phyloP scores from a whole-genome alignment of 2,797 vertebrate genomes.

The Coracias cyanogaster region DNA sequence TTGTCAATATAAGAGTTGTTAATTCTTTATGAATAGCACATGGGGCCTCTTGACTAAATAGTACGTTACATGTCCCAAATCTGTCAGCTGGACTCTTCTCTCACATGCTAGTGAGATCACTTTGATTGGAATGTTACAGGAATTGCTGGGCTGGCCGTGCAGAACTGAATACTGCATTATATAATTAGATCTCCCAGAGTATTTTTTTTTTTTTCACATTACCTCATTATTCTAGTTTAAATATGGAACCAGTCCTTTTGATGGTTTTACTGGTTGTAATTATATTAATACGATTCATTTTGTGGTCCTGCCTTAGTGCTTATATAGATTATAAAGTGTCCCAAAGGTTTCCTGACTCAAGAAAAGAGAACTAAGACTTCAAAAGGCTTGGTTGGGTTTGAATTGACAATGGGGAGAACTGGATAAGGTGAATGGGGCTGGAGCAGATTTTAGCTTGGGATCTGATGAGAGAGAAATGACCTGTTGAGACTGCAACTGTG shows the following conservation, averaged over 20 bases:
- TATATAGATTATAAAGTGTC: constrained; percentile 80
- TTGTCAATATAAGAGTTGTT: constrained; percentile 83
- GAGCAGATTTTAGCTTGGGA: neutral
- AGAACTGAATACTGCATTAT: constrained; percentile 63
- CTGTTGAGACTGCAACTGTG: neutral
- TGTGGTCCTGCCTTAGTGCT: constrained; percentile 84
- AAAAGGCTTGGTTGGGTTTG: constrained; percentile 1
- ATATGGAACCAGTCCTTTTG: constrained; percentile 81
- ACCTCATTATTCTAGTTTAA: constrained; percentile 63
- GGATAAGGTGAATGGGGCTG: neutral
- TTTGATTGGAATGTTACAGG: constrained; percentile 79
- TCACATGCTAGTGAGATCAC: constrained; percentile 82
- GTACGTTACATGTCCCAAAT: constrained; percentile 79
- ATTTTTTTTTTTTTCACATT: constrained; percentile 33
- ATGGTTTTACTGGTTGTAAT: constrained; percentile 81
- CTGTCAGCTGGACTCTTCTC: constrained; percentile 82
- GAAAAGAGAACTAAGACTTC: constrained; percentile 67
- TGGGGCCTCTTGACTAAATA: constrained; percentile 82
- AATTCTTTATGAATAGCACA: constrained; percentile 82
- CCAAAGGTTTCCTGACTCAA: constrained; percentile 54
- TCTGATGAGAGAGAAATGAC: constrained; percentile 48
- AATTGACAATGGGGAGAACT: neutral
- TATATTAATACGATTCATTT: constrained; percentile 80
- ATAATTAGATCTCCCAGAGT: constrained; percentile 70
- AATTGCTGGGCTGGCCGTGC: constrained; percentile 60